phyloP scores from a whole-genome alignment of 2,888 invertebrate genomes.

The Yponomeuta plumbellus region DNA sequence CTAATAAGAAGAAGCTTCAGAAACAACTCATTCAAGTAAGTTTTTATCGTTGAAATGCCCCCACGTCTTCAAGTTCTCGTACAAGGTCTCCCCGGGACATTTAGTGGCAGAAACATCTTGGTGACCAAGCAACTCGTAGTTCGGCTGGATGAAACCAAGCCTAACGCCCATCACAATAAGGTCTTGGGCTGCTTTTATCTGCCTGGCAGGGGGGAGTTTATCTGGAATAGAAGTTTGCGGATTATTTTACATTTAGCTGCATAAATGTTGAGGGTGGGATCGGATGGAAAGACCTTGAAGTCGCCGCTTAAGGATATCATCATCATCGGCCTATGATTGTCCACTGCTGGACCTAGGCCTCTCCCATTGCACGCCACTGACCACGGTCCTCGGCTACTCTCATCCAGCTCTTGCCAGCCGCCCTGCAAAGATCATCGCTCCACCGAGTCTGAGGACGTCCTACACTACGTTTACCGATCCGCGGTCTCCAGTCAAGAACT shows the following conservation, averaged over 20 bases:
- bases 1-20: neutral
- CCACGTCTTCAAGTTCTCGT: constrained; percentile 79
- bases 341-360: too few relatives aligned
- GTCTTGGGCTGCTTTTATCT: constrained; percentile 70
- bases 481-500: too few relatives aligned
- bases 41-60: constrained; percentile 29
- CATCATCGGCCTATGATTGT: too few relatives aligned
- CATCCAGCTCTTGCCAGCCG: too few relatives aligned
- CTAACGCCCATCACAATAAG: constrained; percentile 77
- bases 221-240: constrained; percentile 51
- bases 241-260: neutral
- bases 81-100: constrained; percentile 81
- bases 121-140: constrained; percentile 80
- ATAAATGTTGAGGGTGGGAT: too few relatives aligned
- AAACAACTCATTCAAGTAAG: neutral
- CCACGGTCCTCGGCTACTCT: too few relatives aligned
- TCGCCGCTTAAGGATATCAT: too few relatives aligned
- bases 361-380: too few relatives aligned
- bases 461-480: too few relatives aligned
- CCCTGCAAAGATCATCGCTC: too few relatives aligned
- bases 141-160: constrained; percentile 72
- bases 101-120: constrained; percentile 69
- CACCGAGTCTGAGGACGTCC: too few relatives aligned
- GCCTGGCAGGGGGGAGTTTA: constrained; percentile 71
- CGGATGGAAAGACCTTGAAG: too few relatives aligned